These are phyloP conservation scores for Hippocampus abdominalis DNA, from an alignment of 2,113 vertebrate genomes.

Conservation along the genomic window DNA sequence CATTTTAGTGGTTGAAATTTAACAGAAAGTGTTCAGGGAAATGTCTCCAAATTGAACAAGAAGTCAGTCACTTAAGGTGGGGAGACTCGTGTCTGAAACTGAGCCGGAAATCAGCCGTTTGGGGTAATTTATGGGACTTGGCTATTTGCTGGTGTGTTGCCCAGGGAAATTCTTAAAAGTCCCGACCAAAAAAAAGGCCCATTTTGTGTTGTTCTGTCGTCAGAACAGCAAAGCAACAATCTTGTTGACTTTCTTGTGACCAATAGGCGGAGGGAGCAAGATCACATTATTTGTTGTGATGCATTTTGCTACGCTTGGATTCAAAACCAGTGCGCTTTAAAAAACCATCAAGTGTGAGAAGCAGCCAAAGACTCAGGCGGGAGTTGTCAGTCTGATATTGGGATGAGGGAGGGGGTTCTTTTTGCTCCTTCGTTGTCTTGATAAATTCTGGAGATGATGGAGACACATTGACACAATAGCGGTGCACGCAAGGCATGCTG, in stretches of 20 bases:
- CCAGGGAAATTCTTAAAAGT: no score
- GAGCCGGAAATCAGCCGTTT: no score
- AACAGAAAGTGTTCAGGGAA: no score
- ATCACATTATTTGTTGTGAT: background rate
- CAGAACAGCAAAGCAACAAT: background rate
- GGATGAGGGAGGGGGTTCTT: background rate
- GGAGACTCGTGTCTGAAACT: no score
- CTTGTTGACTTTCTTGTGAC: background rate
- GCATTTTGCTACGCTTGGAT: background rate
- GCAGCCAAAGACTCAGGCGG: background rate
- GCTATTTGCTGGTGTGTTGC: no score
- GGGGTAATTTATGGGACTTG: no score
- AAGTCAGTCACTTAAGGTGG: no score
- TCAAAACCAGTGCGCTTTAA: background rate
- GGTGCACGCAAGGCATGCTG: constrained; percentile 28
- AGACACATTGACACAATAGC: constrained; percentile 29
- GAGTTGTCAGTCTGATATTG: constrained; percentile 2
- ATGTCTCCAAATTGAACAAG: no score
- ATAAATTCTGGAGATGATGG: constrained; percentile 36
- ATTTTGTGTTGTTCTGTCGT: no score
- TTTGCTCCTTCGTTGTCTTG: constrained; percentile 39
- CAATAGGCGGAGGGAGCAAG: background rate
- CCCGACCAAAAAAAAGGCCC: no score
- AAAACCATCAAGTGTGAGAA: background rate
- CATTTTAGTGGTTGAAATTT: no score